Conservation (phyloP, 1,140 invertebrate genomes). For the Fragariocoptes setiger region DNA sequence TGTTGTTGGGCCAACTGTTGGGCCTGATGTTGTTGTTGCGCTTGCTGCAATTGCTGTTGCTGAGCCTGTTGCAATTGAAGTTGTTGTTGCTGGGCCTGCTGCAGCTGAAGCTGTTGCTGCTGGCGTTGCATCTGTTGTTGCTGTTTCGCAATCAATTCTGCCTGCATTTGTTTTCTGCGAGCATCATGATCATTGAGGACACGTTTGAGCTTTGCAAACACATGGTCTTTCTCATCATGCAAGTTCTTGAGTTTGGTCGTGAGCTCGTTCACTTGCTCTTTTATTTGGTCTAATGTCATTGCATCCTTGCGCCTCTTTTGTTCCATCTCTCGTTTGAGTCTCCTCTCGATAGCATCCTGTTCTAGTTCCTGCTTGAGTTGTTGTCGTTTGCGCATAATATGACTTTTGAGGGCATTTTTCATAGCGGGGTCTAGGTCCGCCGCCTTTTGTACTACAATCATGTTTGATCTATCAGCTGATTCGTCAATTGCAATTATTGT, state of each 20-base stretch:
- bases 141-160: too few species aligned
- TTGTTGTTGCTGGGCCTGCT: too few species aligned
- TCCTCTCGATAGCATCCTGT: not conserved
- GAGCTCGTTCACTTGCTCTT: not conserved
- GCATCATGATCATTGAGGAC: not conserved
- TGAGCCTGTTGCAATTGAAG: too few species aligned
- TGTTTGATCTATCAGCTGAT: too few species aligned
- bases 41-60: too few species aligned
- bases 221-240: not conserved
- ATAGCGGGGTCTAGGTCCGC: not conserved
- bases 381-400: not conserved
- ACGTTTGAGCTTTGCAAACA: not conserved
- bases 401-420: not conserved
- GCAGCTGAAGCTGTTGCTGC: too few species aligned
- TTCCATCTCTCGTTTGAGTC: not conserved
- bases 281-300: not conserved
- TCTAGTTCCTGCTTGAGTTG: not conserved
- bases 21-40: too few species aligned
- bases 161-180: not conserved
- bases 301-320: not conserved
- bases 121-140: too few species aligned
- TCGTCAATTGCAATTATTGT: too few species aligned
- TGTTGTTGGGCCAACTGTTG: too few species aligned
- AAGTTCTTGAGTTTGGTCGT: not conserved
- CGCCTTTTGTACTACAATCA: not conserved